Evolutionary conservation across 2,113 vertebrate genomes (phyloP), one percentile per base, ranked within the genome.

Genomic region (Takifugu flavidus): DNA sequence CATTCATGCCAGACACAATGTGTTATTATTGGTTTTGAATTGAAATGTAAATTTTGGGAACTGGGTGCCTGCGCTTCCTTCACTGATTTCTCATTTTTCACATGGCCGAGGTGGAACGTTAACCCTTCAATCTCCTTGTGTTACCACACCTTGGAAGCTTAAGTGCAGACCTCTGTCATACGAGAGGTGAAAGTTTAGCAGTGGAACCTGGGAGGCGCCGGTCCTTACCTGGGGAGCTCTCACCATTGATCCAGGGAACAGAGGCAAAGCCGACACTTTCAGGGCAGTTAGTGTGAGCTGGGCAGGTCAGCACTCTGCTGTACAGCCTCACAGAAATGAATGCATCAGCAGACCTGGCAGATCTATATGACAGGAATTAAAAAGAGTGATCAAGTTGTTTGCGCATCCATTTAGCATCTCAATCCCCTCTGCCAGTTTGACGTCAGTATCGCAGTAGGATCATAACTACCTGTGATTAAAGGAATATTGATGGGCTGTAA

Each of bases 21-120:
- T 92, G 89, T 96, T 95, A 93, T 95, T 96, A 95, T 94, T 92
- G 91, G 91, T 92, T 94, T 92, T 95, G 94, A 95, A 96, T 96
- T 95, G 93, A 98, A 95, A 98, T 96, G 94, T 95, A 95, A 96
- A 98, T 96, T 96, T 93, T 90, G 90, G 90, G 93, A 94, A 93
- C 93, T 71, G 82, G 74, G 83, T 77, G 85, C 92, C 92, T 89
- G 90, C 80, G 75, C 82, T 91, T 91, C 82, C 90, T 91, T 86
- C 89, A 88, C 87, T 93, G 91, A 93, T 93, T 91, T 93, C 93
- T 94, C 91, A 90, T 93, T 94, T 96, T 93, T 92, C 91, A 87
- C 87, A 90, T 85, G 83, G 87, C 86, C 65, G 80, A 85, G 87
- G 89, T 74, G 88, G 91, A 85, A 62, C 56, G 82, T 89, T 89